Evolutionary conservation across 2,888 invertebrate genomes (phyloP), one percentile per base, ranked within the genome.

Genomic region (Drosophila basisetae): DNA sequence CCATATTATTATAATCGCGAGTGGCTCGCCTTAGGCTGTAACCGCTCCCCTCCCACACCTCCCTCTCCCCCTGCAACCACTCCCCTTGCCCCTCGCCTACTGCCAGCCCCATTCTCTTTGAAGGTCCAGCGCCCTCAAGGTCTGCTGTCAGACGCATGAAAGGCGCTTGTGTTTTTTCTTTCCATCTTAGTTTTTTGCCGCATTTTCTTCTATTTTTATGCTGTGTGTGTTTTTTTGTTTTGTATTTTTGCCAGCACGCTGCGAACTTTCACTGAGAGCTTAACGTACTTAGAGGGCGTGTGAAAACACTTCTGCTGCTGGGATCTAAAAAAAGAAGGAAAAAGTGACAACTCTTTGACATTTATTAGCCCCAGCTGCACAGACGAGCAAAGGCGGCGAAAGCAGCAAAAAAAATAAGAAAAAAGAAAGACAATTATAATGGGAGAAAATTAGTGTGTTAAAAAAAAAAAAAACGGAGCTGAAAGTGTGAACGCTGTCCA

Each of bases 1-100:
- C 66, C 84, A 84, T 73, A 84, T 84, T 84, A 84, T 84, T 82
- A 87, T 84, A 87, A 84, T 84, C 80, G 84, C 87, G 52, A 72
- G 56, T 56, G 80, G 43, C 58, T 68, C 37, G 76, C 83, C 67
- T 58, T 33, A 67, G 83, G 84, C 73, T 31, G 9, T 2, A 31
- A 31, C 31, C 31, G 9, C 31, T 31, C 31, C 30, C 30, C 28
- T 28, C 28, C 28, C 28, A 22, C 22, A 22, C 22, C 22, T 22
- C 2, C 31, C 2, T 28, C 47, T 22, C 10, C 33, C 60, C 56
- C 16, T 50, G 35, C 9, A 25, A 1, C 9, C 50, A 18, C 6
- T 2, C 7, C 37, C 11, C 2, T 4, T 4, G 2, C 39, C 4
- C 37, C 0, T 33, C 30, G 55, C 60, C 53, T 39, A 0, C 4